Conservation (phyloP, 2,113 vertebrate species). For the Otolemur garnettii region DNA sequence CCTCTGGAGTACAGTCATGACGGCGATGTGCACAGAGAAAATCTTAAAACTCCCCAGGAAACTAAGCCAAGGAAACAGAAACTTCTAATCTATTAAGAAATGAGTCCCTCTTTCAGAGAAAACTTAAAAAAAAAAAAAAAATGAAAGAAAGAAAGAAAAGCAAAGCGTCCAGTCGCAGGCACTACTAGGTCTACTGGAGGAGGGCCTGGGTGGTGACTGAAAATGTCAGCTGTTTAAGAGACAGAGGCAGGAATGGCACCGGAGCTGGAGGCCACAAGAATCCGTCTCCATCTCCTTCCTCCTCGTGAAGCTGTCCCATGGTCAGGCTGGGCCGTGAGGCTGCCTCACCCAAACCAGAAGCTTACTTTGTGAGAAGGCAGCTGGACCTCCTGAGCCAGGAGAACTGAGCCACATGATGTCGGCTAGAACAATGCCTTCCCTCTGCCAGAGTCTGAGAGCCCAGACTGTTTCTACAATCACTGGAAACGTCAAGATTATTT, state of each 20-base stretch:
- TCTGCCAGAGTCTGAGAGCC: slow-evolving; percentile 95
- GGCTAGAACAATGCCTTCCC: slow-evolving; percentile 94
- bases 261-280: slow-evolving; percentile 93
- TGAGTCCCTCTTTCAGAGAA: slow-evolving; percentile 72
- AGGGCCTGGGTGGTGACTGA: slow-evolving; percentile 73
- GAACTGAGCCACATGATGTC: slow-evolving; percentile 96
- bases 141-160: too few relatives aligned
- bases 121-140: too few relatives aligned
- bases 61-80: slow-evolving; percentile 84
- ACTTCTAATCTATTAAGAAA: slow-evolving; percentile 85
- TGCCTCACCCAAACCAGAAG: slow-evolving; percentile 95
- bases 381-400: slow-evolving; percentile 94
- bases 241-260: slow-evolving; percentile 72
- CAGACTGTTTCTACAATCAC: slow-evolving; percentile 95
- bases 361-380: slow-evolving; percentile 96
- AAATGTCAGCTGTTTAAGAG: slow-evolving; percentile 84
- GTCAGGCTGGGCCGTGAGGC: slow-evolving; percentile 95
- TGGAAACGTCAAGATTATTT: slow-evolving; percentile 93
- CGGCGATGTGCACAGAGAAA: slow-evolving; percentile 71
- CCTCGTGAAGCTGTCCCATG: slow-evolving; percentile 94
- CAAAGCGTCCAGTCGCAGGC: slow-evolving; percentile 84
- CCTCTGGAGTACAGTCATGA: slow-evolving; percentile 81
- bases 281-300: slow-evolving; percentile 94
- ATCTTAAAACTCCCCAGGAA: slow-evolving; percentile 62
- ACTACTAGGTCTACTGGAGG: slow-evolving; percentile 71